phyloP scores from a whole-genome alignment of 1,140 invertebrate species.

The Sitobion miscanthi region DNA sequence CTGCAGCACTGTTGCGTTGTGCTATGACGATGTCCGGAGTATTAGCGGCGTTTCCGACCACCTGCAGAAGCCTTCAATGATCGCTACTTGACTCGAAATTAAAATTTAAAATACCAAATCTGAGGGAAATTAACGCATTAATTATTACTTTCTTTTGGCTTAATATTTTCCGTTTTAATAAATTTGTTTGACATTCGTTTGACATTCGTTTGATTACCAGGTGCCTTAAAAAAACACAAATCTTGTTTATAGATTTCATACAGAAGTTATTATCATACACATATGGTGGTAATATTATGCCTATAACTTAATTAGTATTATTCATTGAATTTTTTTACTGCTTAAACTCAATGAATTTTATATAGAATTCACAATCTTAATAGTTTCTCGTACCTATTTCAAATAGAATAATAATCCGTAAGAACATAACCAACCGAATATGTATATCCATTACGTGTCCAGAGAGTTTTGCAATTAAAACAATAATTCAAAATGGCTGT shows the following conservation, averaged over 20 bases:
- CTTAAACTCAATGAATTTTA: neutral
- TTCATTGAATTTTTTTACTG: neutral
- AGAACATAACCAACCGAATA: neutral
- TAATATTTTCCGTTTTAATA: neutral
- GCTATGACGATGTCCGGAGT: neutral
- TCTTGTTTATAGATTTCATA: neutral
- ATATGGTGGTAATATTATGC: neutral
- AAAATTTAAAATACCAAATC: neutral
- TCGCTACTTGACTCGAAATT: neutral
- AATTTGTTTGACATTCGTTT: neutral
- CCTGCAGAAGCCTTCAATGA: neutral
- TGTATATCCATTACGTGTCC: neutral
- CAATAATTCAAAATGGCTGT: neutral
- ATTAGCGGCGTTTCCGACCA: neutral
- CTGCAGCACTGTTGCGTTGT: neutral
- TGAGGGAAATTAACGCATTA: neutral
- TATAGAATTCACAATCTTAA: neutral
- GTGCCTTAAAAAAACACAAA: neutral
- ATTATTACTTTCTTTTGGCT: neutral
- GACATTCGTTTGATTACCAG: neutral
- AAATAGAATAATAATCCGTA: neutral
- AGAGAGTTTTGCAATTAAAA: neutral
- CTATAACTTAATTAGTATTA: neutral
- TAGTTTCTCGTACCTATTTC: too few relatives aligned
- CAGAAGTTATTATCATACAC: neutral